Evolutionary conservation across 2,113 vertebrate species (phyloP).

Genomic region (Cranoglanis bouderius): DNA sequence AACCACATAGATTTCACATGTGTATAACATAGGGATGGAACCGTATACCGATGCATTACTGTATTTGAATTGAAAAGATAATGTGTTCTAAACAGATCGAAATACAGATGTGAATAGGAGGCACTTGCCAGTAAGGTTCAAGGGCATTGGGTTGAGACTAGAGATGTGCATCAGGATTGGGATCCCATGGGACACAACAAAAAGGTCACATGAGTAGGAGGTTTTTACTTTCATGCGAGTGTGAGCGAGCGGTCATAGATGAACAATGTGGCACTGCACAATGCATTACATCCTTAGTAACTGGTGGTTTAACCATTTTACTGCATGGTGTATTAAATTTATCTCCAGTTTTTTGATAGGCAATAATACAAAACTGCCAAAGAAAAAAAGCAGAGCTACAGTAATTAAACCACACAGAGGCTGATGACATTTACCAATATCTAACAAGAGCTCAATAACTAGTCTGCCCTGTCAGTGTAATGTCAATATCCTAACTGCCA

Average conservation of each 20-base stretch:
- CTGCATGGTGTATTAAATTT: no score
- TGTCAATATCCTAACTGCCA: conserved; percentile 9
- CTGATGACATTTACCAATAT: conserved; percentile 27
- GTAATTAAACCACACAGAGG: conserved; percentile 20
- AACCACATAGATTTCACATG: not conserved
- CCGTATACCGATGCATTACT: not conserved
- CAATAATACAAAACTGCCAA: no score
- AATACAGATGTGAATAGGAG: not conserved
- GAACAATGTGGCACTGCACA: not conserved
- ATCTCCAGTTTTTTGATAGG: no score
- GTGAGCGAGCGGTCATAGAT: not conserved
- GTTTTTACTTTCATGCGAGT: not conserved
- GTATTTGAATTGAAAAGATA: not conserved
- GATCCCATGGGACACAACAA: not conserved
- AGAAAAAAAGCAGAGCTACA: conserved; percentile 1
- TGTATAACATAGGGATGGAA: not conserved
- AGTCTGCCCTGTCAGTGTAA: not conserved
- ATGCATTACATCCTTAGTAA: not conserved
- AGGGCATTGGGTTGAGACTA: not conserved
- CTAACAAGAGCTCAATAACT: not conserved
- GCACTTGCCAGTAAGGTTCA: not conserved
- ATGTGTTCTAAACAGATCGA: not conserved
- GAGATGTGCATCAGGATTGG: not conserved
- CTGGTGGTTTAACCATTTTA: not conserved
- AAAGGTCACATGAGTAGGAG: not conserved